These are phyloP conservation scores for Virgularia gustaviana DNA, from an alignment of 92 coral and sea anemone species.

Conservation along the genomic window DNA sequence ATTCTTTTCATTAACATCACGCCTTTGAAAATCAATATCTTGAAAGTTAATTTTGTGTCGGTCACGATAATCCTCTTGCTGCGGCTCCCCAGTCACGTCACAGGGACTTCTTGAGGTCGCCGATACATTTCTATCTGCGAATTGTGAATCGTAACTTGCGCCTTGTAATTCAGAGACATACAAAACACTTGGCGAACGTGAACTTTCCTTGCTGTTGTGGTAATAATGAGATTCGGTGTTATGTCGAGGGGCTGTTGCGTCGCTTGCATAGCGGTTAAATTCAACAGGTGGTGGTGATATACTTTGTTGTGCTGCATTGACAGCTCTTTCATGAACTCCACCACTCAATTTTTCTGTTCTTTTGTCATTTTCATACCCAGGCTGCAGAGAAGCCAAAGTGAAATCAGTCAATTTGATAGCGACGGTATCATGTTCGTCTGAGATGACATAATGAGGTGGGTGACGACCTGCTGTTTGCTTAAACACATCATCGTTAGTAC, in stretches of 20 bases:
- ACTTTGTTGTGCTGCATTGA: not conserved
- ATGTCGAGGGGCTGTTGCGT: not conserved
- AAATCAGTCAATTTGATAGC: conserved; percentile 32
- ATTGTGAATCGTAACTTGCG: too few relatives aligned
- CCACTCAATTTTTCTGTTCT: not conserved
- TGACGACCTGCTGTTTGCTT: not conserved
- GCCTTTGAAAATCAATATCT: too few relatives aligned
- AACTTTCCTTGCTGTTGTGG: too few relatives aligned
- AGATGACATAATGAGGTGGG: conserved; percentile 22
- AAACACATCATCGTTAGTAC: not conserved
- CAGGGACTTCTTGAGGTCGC: too few relatives aligned
- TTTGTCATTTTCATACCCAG: too few relatives aligned
- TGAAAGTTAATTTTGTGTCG: too few relatives aligned
- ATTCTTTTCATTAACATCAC: not conserved
- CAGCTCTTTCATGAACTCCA: not conserved
- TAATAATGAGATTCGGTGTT: conserved; percentile 2
- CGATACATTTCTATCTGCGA: too few relatives aligned
- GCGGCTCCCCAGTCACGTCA: too few relatives aligned
- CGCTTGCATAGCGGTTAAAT: not conserved
- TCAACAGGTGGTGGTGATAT: conserved; percentile 30
- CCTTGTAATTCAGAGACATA: too few relatives aligned
- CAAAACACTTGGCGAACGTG: too few relatives aligned
- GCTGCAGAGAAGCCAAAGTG: conserved; percentile 25
- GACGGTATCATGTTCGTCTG: conserved; percentile 30
- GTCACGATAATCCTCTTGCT: too few relatives aligned